These are phyloP conservation scores for Anolis sagrei DNA, from an alignment of 2,113 vertebrate genomes.

Conservation along the genomic window DNA sequence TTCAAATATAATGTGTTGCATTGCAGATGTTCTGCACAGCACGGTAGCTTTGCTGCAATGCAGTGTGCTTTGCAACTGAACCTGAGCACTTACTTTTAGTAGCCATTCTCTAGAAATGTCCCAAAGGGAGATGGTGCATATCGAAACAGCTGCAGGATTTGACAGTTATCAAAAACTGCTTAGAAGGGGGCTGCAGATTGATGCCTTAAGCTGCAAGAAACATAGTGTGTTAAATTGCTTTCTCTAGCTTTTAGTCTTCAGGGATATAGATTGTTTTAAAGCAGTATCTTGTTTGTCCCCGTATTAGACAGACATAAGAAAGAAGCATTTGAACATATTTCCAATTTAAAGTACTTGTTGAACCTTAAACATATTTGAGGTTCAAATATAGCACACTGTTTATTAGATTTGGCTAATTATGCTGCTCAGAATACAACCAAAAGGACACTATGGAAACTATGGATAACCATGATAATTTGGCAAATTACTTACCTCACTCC, in stretches of 20 bases:
- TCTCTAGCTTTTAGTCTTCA: not conserved
- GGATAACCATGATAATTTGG: not conserved
- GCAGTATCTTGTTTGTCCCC: not conserved
- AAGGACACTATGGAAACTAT: not conserved
- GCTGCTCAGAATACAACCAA: not conserved
- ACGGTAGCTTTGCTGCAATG: slow-evolving; percentile 11
- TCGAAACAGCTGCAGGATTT: not conserved
- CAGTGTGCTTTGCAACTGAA: slow-evolving; percentile 12
- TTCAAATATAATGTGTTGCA: slow-evolving; percentile 38
- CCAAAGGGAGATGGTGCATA: not conserved
- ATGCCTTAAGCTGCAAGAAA: not conserved
- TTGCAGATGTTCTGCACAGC: slow-evolving; percentile 20
- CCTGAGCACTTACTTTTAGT: slow-evolving; percentile 30
- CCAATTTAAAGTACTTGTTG: not conserved
- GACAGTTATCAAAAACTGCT: not conserved
- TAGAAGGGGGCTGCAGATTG: not conserved
- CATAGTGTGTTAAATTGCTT: slow-evolving; percentile 26
- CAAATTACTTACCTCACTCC: too few relatives aligned
- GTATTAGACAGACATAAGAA: not conserved
- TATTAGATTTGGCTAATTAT: not conserved
- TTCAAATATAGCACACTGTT: not conserved
- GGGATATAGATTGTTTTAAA: not conserved
- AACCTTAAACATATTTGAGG: not conserved
- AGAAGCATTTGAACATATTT: not conserved
- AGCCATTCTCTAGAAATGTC: not conserved